Conservation (phyloP, 2,888 invertebrate species). For the Tillus elongatus region DNA sequence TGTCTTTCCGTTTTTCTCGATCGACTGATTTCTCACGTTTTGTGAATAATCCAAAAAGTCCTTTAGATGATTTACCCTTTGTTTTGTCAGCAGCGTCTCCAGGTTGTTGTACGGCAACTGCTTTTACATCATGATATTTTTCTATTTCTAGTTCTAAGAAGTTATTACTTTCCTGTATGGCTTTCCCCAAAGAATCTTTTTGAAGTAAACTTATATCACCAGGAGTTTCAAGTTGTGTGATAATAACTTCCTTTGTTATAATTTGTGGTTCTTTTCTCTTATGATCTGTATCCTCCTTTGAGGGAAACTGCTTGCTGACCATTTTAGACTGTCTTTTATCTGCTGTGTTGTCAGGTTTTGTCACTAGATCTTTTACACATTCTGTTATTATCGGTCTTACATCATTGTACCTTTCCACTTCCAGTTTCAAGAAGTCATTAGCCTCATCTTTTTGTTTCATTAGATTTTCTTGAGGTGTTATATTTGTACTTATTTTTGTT, state of each 20-base stretch:
- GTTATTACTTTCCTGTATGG: constrained; percentile 20
- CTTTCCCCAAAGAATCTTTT: no score
- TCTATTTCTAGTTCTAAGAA: constrained; percentile 24
- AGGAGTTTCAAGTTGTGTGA: constrained; percentile 6
- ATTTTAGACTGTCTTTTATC: constrained; percentile 16
- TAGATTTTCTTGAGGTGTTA: no score
- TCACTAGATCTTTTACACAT: no score
- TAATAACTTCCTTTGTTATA: constrained; percentile 3
- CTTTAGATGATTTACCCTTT: no score
- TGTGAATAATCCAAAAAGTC: constrained; percentile 30
- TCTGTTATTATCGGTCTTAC: constrained; percentile 12
- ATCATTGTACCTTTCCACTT: constrained; percentile 24
- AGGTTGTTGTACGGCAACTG: no score
- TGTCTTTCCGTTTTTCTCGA: constrained; percentile 28
- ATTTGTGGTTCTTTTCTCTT: constrained; percentile 5
- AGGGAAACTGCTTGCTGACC: constrained; percentile 13
- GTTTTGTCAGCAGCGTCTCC: no score
- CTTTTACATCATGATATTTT: constrained; percentile 23
- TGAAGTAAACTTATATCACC: no score
- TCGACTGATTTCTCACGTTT: no score
- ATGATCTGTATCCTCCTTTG: constrained; percentile 10
- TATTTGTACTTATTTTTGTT: no score
- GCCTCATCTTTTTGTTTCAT: no score
- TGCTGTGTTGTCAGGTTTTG: constrained; percentile 9
- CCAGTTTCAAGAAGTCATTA: constrained; percentile 22